phyloP scores from a whole-genome alignment of 1,140 invertebrate species.

The Bombus waltoni region DNA sequence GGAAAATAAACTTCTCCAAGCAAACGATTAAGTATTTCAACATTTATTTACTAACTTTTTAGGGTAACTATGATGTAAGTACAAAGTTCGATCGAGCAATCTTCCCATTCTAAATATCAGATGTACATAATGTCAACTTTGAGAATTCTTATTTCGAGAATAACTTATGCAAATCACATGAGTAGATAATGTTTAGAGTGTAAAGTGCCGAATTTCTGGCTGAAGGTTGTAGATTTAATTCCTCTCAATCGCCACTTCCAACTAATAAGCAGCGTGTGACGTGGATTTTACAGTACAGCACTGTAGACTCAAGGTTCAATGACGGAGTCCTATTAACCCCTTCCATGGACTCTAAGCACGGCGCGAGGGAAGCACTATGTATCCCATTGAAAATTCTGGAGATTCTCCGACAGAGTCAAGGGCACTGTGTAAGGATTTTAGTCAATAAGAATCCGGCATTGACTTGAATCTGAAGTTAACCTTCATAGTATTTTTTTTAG shows the following conservation, averaged over 20 bases:
- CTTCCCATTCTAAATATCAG: neutral
- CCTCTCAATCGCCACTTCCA: neutral
- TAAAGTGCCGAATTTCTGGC: no score
- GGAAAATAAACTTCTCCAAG: neutral
- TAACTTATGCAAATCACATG: neutral
- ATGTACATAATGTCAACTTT: neutral
- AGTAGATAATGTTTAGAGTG: no score
- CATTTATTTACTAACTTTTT: neutral
- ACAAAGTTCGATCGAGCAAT: neutral
- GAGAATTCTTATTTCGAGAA: neutral
- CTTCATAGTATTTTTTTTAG: neutral
- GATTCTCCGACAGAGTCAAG: no score
- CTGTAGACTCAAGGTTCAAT: neutral
- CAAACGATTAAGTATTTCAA: neutral
- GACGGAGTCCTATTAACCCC: neutral
- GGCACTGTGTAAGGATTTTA: no score
- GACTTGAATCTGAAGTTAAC: no score
- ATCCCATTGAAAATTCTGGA: no score
- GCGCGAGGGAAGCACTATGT: no score
- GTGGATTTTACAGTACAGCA: neutral
- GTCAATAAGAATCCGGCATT: no score
- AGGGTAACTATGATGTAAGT: neutral
- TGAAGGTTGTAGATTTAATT: neutral
- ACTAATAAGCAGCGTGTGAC: neutral
- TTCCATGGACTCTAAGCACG: no score